phyloP scores from a whole-genome alignment of 2,888 invertebrate species.

The Phalera bucephala region DNA sequence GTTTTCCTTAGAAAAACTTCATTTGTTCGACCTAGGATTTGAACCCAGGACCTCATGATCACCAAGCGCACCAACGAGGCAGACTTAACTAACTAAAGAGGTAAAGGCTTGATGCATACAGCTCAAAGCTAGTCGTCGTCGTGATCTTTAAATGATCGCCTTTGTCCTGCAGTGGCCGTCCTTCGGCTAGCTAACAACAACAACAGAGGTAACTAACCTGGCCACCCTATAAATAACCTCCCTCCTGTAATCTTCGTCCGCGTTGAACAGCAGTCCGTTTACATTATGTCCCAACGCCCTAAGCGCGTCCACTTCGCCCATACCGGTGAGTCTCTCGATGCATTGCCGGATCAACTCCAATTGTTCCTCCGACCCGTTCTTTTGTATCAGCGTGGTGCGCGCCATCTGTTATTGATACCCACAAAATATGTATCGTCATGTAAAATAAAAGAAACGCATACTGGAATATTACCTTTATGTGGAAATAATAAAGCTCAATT shows the following conservation, averaged over 20 bases:
- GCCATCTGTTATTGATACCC: slow-evolving; percentile 46
- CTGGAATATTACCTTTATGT: no score
- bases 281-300: slow-evolving; percentile 48
- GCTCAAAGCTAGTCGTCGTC: no score
- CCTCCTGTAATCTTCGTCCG: slow-evolving; percentile 58
- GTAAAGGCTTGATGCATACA: no score
- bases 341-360: slow-evolving; percentile 50
- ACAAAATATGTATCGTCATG: background rate
- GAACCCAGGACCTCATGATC: no score
- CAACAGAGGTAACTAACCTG: slow-evolving; percentile 52
- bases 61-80: no score
- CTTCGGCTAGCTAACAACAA: no score
- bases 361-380: slow-evolving; percentile 50
- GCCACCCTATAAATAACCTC: slow-evolving; percentile 61
- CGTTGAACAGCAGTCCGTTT: slow-evolving; percentile 58
- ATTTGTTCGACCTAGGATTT: no score
- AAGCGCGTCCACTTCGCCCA: slow-evolving; percentile 57
- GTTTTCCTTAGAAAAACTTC: no score
- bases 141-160: no score
- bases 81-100: no score
- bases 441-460: slow-evolving; percentile 2
- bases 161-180: no score
- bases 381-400: slow-evolving; percentile 41
- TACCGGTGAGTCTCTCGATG: slow-evolving; percentile 51
- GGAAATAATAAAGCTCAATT: no score